Base-by-base conservation (phyloP, 2,888 invertebrate genomes). In the Anagyrus pseudococci region DNA sequence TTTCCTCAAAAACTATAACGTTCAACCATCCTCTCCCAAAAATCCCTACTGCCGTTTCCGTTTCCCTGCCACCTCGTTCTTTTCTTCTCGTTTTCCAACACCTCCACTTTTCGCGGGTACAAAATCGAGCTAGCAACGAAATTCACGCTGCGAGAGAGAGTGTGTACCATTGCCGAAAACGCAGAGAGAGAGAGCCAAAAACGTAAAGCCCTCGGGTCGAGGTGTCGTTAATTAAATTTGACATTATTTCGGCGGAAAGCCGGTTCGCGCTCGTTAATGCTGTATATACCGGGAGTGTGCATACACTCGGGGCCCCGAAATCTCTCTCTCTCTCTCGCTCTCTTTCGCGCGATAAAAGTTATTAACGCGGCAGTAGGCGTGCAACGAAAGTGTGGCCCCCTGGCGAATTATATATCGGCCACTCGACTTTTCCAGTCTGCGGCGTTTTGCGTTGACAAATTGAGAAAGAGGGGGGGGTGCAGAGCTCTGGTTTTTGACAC, bases 161-260 rank as follows among this genome's bases (percentile, higher is more conserved):
- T n/a, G 2, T 8, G 33, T 10, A 15, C 33, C 33, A 8, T 15
- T 8, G 33, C 3, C 33, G 33, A 37, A 37, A 37, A 37, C n/a
- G 15, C 15, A 37, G 33, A 37, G 33, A 37, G 15, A 10, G 8
- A 10, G 33, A 2, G 33, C 4, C 33, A 7, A 10, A 15, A 37
- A 37, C 10, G 33, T 13, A 37, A 15, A 37, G 33, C 33, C 2
- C 33, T 2, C n/a, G n/a, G n/a, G n/a, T n/a, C 19, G 2, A 22
- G 13, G 40, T 54, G 43, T 50, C 44, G 49, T 58, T 58, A 54
- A 63, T 57, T 52, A 23, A 62, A 46, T 40, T 47, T 40, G 29
- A 50, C 40, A 59, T 59, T 59, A 47, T 59, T 8, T 25, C n/a
- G 25, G 23, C 8, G 26, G 25, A 54, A 40, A 25, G 22, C 22